Evolutionary conservation across 2,113 vertebrate species (phyloP), one percentile per base, ranked within the genome.

Genomic region (Centrocercus urophasianus): DNA sequence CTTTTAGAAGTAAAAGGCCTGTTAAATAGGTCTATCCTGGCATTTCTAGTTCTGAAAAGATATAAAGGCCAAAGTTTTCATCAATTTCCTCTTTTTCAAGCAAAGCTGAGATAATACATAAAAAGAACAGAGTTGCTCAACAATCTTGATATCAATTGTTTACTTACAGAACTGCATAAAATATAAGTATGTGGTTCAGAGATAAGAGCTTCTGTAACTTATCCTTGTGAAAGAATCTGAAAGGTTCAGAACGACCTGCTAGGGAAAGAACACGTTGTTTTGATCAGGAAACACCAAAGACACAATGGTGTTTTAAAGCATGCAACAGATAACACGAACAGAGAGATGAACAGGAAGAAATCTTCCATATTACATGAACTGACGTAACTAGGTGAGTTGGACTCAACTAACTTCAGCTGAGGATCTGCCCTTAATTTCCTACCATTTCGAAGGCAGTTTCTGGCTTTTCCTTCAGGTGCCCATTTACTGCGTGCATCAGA

Each of bases 111-210:
- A 42, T 34, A 56, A 27, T 7, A 70, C 7, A 8, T 20, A 15
- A 28, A 54, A 54, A 50, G 65, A 83, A 69, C 1, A 1, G n/a
- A 64, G 12, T 63, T 59, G 81, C 82, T 81, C 72, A 5, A 67
- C 10, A 64, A 60, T n/a, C 16, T 57, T 84, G 22, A 30, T 56
- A 81, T 45, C 34, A 61, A 63, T 30, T 36, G 50, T 57, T 60
- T 88, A 98, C 99, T 99, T 97, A 99, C 99, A 99, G 93, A 93
- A 99, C 34, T 93, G 99, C 97, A 3, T 99, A 99, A 95, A 99
- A 91, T 45, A 98, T 43, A 80, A 99, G 98, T 63, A 99, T 63
- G 5, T 98, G 97, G 88, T 98, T 99, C 78, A 99, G 95, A 88
- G 98, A 98, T 2, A 97, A 89, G 4, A 97, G 92, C 76, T 98